Evolutionary conservation across 2,888 invertebrate species (phyloP), one percentile per base, ranked within the genome.

Genomic region (Hymenopus coronatus): DNA sequence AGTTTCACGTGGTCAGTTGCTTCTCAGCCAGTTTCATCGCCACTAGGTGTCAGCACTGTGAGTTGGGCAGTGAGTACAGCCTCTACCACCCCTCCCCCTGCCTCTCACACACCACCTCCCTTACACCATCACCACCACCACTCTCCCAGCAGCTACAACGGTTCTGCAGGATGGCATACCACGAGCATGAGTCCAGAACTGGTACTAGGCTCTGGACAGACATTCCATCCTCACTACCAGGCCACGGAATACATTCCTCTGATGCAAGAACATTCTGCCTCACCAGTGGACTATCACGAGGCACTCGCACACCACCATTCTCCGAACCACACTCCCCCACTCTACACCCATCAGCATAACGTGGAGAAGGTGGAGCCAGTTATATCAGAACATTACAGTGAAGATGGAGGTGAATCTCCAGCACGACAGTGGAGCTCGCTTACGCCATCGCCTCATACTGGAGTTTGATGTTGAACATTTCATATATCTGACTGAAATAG

Each of bases 281-380:
- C 85, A 30, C 28, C 85, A 9, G 30, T 82, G 4, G 40, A 20
- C 33, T 87, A 87, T 70, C 87, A 28, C n/a, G 87, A 87, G 4
- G 7, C 82, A 27, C 25, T 87, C 14, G 27, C 28, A 14, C 85
- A 85, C 20, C 86, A 86, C 8, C 25, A 27, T 20, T 82, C 82
- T 33, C 82, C 87, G 8, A 27, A 40, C 28, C 54, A 46, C 33
- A 54, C 87, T 14, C 87, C 87, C 25, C 54, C 87, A 15, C 28
- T 87, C 12, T 87, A 87, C 82, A 7, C 82, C 3, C 85, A 85
- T 14, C 87, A 87, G 25, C 87, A 87, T 28, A 54, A 40, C 20
- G 87, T 87, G 25, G 82, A 87, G 2, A 87, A 87, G 33, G 87
- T 87, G 82, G 87, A 87, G 28, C 87, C 87, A 28, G 87, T 82